These are phyloP conservation scores for Orthochromis indermauri DNA, from an alignment of 2,113 vertebrate species.

Conservation along the genomic window DNA sequence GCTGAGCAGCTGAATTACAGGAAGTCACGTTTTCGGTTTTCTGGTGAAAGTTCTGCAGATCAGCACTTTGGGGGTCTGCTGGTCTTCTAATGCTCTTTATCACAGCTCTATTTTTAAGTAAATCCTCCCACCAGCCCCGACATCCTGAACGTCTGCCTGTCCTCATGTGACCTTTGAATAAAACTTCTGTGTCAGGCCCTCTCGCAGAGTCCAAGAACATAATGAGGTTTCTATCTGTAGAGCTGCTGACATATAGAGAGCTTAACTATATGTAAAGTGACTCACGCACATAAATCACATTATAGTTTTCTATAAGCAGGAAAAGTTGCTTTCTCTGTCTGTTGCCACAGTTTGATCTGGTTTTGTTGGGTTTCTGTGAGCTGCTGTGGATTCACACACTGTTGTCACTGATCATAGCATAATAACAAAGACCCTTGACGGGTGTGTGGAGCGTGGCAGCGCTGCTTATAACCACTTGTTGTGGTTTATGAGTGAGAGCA, in stretches of 20 bases:
- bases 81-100: background rate
- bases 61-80: background rate
- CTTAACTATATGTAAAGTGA: background rate
- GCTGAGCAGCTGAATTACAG: background rate
- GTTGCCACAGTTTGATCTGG: background rate
- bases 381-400: fast-evolving
- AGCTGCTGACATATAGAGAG: background rate
- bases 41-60: background rate
- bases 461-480: background rate
- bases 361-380: background rate
- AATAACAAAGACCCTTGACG: fast-evolving
- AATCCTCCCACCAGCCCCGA: fast-evolving
- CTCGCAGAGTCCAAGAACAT: fast-evolving
- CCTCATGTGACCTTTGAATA: background rate
- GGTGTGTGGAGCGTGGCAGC: fast-evolving
- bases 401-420: fast-evolving
- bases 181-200: fast-evolving
- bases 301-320: background rate
- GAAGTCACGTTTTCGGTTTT: conserved; percentile 11
- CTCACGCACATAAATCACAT: fast-evolving
- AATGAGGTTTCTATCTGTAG: background rate
- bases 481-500: fast-evolving
- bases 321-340: fast-evolving
- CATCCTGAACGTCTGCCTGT: fast-evolving
- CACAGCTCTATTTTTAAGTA: background rate